Base-by-base conservation (phyloP, 2,113 vertebrate species). In the Labrus mixtus region DNA sequence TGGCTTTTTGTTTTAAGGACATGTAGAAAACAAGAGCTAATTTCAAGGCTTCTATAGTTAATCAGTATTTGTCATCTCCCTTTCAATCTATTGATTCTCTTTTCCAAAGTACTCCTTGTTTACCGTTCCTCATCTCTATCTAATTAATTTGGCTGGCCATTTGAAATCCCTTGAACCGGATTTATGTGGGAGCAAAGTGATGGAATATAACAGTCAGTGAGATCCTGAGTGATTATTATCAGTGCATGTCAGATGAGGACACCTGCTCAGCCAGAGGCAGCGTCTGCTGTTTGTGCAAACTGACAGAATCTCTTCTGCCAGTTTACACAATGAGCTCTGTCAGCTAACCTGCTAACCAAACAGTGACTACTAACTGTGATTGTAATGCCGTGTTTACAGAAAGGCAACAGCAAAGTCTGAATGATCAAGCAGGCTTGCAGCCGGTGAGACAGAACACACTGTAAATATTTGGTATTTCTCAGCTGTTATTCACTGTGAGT, bases 371-470 rank as follows among this genome's bases (percentile, higher is more conserved):
- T 17, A 23, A n/a, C 15, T 8, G 19, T 54, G 29, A 9, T 3
- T 60, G 39, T 20, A 25, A 41, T 20, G 37, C 10, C 5, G 10
- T 54, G n/a, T 71, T 72, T 54, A 57, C 59, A 0, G 20, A 57
- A 19, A 56, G 29, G 11, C 7, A 10, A 25, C 17, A 25, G 50
- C 45, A 23, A 62, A 37, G 25, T 43, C 12, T 25, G 57, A 62
- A 55, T 36, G 1, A 64, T 72, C 19, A 78, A 78, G 8, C 65
- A 25, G 61, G 43, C 54, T 51, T 19, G 67, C 61, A 65, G 54
- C 29, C 43, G 43, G 51, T 50, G 51, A 65, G 7, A 22, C 19
- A 23, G 48, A 0, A 22, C 43, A 11, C 23, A 41, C 9, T 2
- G 39, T 33, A 41, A 41, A 41, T 41, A 41, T 33, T 33, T 33